A percentile compares a stretch with the other conserved stretches of the same genome.
Evolutionary conservation across 53 echinoderm and acorn worm species (phyloP).

Genomic region (Henricia sp.): DNA sequence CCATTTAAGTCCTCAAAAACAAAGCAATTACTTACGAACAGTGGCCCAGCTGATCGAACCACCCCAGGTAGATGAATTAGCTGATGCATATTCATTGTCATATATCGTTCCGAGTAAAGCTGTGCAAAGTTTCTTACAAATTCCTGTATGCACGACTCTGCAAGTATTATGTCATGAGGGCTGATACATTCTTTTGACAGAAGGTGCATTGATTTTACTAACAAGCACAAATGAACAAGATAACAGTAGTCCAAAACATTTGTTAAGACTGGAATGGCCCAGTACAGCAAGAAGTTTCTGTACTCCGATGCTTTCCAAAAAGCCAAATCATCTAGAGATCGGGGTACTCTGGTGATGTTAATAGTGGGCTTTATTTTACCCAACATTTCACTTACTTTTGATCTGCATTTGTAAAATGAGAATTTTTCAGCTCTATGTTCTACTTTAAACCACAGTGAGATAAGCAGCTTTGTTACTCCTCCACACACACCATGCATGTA

Average conservation of each 20-base stretch:
- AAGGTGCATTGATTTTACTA: slow-evolving; percentile 29
- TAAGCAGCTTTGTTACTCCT: slow-evolving; percentile 52
- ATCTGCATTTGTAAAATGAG: background rate
- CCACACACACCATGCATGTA: slow-evolving; percentile 71
- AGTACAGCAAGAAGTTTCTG: slow-evolving; percentile 56
- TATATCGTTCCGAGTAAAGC: slow-evolving; percentile 34
- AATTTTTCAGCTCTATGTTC: slow-evolving; percentile 42
- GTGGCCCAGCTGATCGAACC: slow-evolving; percentile 49
- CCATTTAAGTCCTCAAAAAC: slow-evolving; percentile 60
- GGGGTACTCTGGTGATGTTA: slow-evolving; percentile 64
- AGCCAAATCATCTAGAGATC: slow-evolving; percentile 43
- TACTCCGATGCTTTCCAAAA: slow-evolving; percentile 80
- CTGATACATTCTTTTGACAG: slow-evolving; percentile 28
- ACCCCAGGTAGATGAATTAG: slow-evolving; percentile 56
- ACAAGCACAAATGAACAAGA: slow-evolving; percentile 34
- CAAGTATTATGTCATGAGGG: slow-evolving; percentile 1
- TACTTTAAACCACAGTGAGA: slow-evolving; percentile 57
- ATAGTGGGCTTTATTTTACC: slow-evolving; percentile 61
- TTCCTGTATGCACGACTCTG: slow-evolving; percentile 13
- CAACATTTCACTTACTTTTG: slow-evolving; percentile 40
- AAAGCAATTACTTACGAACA: slow-evolving; percentile 53
- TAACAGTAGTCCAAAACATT: slow-evolving; percentile 39
- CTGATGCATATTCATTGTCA: slow-evolving; percentile 57
- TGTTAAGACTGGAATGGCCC: slow-evolving; percentile 34
- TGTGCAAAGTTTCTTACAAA: slow-evolving; percentile 54